Base-by-base conservation (phyloP, 1,140 invertebrate genomes). In the Nebria ingens region DNA sequence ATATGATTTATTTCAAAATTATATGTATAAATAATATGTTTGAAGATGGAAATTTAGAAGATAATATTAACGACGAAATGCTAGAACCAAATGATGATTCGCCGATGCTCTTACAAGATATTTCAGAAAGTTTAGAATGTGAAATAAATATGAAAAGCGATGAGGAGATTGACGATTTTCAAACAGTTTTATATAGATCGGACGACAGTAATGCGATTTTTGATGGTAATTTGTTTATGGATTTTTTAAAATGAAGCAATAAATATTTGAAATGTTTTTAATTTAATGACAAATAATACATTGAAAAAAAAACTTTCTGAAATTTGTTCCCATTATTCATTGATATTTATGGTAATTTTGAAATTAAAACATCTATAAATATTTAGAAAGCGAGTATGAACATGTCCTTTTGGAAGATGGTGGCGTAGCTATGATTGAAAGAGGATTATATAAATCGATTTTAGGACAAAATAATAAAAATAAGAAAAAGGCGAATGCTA, bases 371-470 rank as follows among this genome's bases (percentile, higher is more conserved):
- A n/a, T n/a, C n/a, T n/a, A n/a, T n/a, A n/a, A n/a, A 21, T 42
- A 11, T 40, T 2, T 45, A 54, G 22, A 21, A 40, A 21, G 19
- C 17, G 49, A 61, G 29, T 56, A 56, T 53, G 51, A 58, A 49
- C 40, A 60, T 57, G 55, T 66, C 21, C 53, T 61, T 51, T 45
- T 66, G 19, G 56, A 58, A 34, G 65, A 66, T 58, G 62, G 62
- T 1, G 58, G 57, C 6, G 56, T 51, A 19, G 65, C 65, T 17
- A 59, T 60, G 49, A 65, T 66, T 45, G 57, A 58, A 51, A 56
- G 55, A 58, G 38, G 21, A 23, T 52, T 61, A 51, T 59, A 49
- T 54, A 57, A 53, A 23, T 51, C 38, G 19, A 25, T 63, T 23
- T 38, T 60, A 19, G 56, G 59, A 22, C 29, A 25, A 15, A 13